These are phyloP conservation scores for Acheta domesticus DNA, from an alignment of 2,888 invertebrate species.

Conservation along the genomic window DNA sequence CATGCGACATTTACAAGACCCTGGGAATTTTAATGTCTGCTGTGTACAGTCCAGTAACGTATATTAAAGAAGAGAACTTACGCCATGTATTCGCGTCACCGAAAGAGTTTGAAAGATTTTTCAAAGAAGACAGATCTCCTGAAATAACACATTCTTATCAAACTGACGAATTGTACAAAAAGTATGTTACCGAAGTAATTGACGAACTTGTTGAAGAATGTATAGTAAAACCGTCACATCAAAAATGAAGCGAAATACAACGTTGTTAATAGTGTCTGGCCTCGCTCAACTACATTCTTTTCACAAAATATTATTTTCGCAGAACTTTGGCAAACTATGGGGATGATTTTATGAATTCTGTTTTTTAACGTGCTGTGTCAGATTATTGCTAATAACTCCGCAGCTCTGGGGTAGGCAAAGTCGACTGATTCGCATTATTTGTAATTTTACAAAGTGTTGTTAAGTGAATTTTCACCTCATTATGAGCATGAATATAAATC, in stretches of 20 bases:
- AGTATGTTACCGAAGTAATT: not conserved
- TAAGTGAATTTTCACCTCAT: no score
- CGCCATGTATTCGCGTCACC: not conserved
- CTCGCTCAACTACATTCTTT: no score
- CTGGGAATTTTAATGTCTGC: not conserved
- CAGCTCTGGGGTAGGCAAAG: no score
- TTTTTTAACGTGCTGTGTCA: no score
- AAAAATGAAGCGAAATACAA: not conserved
- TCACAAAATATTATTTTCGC: no score
- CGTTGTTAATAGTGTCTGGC: no score
- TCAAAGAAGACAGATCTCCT: not conserved
- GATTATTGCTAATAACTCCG: no score
- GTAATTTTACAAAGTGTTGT: no score
- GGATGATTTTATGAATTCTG: no score
- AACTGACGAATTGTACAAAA: not conserved
- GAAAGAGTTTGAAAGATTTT: not conserved
- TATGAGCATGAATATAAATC: no score
- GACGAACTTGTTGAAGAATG: not conserved
- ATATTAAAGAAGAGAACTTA: not conserved
- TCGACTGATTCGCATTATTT: no score
- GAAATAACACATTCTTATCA: not conserved
- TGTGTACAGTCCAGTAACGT: not conserved
- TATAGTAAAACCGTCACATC: not conserved
- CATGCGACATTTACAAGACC: constrained; percentile 37
- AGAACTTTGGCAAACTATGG: no score